Percentiles rank a stretch among this genome's conserved stretches.
phyloP scores from a whole-genome alignment of 2,888 invertebrate genomes.

The Nomada ferruginata region DNA sequence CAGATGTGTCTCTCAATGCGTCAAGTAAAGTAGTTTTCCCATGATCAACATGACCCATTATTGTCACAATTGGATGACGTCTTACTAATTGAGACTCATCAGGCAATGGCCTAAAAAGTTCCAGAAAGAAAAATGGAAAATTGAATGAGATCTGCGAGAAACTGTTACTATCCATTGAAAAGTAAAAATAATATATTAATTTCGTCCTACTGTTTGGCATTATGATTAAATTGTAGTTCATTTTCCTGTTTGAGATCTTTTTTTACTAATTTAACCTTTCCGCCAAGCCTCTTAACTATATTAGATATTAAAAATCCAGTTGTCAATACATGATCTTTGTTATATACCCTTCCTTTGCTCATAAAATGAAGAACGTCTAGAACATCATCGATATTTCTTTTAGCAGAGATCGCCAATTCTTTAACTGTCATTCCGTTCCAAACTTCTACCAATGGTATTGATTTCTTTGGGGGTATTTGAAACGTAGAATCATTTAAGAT shows the following conservation, averaged over 20 bases:
- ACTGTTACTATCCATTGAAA: not conserved
- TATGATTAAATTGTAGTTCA: conserved; percentile 78
- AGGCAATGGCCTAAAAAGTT: conserved; percentile 86
- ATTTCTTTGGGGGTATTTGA: conserved; percentile 84
- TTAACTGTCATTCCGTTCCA: conserved; percentile 93
- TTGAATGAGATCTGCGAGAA: not conserved
- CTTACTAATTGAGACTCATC: conserved; percentile 87
- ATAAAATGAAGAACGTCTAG: conserved; percentile 89
- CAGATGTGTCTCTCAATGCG: conserved; percentile 92
- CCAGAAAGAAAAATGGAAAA: not conserved
- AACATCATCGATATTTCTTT: conserved; percentile 88
- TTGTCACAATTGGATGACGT: conserved; percentile 97
- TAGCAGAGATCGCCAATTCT: conserved; percentile 89
- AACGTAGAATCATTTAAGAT: not conserved
- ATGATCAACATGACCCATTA: conserved; percentile 99
- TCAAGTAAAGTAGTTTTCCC: conserved; percentile 99
- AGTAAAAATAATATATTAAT: not conserved
- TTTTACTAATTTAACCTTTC: conserved; percentile 86
- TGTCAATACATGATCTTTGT: conserved; percentile 86
- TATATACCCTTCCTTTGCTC: conserved; percentile 86
- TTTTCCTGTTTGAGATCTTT: conserved; percentile 78
- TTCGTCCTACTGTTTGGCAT: conserved; percentile 74
- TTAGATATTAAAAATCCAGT: conserved; percentile 88
- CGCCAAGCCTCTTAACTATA: conserved; percentile 89
- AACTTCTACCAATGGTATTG: conserved; percentile 86